Percentiles rank a stretch among this genome's conserved stretches.
Evolutionary conservation across 2,113 vertebrate genomes (phyloP).

Genomic region (Enhydra lutris): DNA sequence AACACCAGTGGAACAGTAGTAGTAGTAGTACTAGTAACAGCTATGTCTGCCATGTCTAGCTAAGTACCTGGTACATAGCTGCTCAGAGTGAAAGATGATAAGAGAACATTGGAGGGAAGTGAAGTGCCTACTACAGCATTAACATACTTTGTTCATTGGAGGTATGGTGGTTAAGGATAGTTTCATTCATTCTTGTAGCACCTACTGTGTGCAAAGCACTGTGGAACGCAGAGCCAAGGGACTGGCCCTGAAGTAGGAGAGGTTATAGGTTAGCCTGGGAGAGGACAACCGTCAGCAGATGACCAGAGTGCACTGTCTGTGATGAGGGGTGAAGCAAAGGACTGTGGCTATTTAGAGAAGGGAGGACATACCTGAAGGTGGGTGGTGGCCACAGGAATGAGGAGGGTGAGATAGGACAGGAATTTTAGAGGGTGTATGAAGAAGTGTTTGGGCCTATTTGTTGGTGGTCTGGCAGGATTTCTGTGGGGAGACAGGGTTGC

Average conservation of each 20-base stretch:
- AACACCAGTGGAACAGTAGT: neutral
- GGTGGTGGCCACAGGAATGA: no score
- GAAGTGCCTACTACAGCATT: neutral
- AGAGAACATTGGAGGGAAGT: neutral
- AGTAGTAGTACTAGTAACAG: neutral
- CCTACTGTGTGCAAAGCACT: neutral
- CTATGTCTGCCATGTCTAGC: no score
- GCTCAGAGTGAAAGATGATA: neutral
- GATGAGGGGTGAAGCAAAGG: neutral
- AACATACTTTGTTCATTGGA: neutral
- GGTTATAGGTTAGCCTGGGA: neutral
- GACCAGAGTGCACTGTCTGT: neutral
- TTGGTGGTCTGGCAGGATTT: neutral
- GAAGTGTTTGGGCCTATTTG: neutral
- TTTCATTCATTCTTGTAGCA: conserved; percentile 15
- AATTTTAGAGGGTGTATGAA: neutral
- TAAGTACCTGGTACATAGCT: neutral
- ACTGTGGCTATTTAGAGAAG: neutral
- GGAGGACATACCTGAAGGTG: neutral
- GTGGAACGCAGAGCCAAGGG: neutral
- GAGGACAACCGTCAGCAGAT: neutral
- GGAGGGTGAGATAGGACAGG: neutral
- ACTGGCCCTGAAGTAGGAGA: neutral
- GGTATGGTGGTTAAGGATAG: neutral
- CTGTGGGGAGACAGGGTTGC: neutral